A percentile compares a stretch with the other conserved stretches of the same genome.
Conservation (phyloP, 2,888 invertebrate species). For the Erebia epiphron region DNA sequence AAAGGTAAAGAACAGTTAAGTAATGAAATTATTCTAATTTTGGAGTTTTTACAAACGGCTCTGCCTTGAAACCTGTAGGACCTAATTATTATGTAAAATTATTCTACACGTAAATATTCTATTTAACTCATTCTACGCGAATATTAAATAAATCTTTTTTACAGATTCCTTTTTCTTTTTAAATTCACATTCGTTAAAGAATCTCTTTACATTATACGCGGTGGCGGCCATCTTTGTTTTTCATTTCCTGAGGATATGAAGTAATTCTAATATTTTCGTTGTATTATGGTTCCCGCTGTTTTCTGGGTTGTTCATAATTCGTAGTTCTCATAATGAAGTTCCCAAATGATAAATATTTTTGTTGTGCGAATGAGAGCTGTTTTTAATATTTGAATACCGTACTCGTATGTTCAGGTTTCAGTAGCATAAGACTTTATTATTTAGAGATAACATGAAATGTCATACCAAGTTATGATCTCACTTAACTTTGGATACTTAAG, state of each 20-base stretch:
- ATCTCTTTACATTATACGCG: conserved; percentile 7
- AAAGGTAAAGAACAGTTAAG: too few species aligned
- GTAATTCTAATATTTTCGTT: conserved; percentile 22
- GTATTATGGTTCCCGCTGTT: conserved; percentile 2
- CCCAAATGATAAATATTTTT: neutral
- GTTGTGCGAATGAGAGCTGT: neutral
- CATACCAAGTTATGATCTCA: too few species aligned
- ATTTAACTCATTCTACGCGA: conserved; percentile 2
- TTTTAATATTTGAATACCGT: conserved; percentile 9
- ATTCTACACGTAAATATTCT: neutral
- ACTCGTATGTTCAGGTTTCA: neutral
- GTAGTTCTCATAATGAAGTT: conserved; percentile 19
- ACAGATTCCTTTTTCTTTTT: neutral
- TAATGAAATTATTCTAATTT: too few species aligned
- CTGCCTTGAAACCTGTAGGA: neutral
- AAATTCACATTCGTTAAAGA: conserved; percentile 12
- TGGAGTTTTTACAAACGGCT: too few species aligned
- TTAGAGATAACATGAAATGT: neutral
- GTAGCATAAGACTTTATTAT: neutral
- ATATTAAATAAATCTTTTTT: conserved; percentile 12
- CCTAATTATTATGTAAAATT: neutral
- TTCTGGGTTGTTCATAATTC: conserved; percentile 14
- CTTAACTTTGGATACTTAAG: too few species aligned
- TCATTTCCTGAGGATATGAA: conserved; percentile 21
- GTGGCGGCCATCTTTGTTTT: conserved; percentile 19